Evolutionary conservation across 53 echinoderm and acorn worm genomes (phyloP), one percentile per base, ranked within the genome.

Genomic region (Echinarachnius parma): DNA sequence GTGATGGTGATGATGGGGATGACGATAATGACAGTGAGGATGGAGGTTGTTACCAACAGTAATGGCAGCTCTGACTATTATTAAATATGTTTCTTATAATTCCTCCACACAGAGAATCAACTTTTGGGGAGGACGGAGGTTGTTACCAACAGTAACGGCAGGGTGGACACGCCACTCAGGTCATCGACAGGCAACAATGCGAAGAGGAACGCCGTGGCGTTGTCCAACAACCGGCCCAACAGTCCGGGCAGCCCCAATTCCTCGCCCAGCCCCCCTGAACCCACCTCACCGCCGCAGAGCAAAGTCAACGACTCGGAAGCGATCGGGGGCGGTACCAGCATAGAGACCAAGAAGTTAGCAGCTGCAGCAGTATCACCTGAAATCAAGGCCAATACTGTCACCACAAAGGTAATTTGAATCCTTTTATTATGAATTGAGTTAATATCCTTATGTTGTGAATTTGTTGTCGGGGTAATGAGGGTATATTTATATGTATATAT

Each of bases 351-450:
- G 74, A 82, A 82, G 75, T 59, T 78, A 84, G 78, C 78, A 53
- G 78, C 69, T 71, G 37, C 64, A 35, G 37, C 71, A 37, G 53
- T 64, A 31, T 24, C 92, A 52, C 30, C 80, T 31, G 88, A 92
- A 42, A 62, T 80, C 19, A 88, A 84, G 64, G 60, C 72, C 37
- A 86, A 81, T 32, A 86, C 47, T 15, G 55, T 87, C 29, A 58
- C 82, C 25, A 75, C 69, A 49, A 87, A 91, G 87, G 83, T 87
- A 28, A 14, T n/a, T n/a, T n/a, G n/a, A n/a, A n/a, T n/a, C n/a
- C n/a, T n/a, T n/a, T n/a, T n/a, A 19, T 3, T 4, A 33, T 59
- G 30, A 30, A 32, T 7, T 16, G 45, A 13, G 45, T 44, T 10
- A 19, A 21, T 31, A 21, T 59, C 18, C 21, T 53, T 5, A 21